A percentile compares a stretch with the other conserved stretches of the same genome.
Conservation (phyloP, 1,140 invertebrate species). For the Ceratina calcarata region DNA sequence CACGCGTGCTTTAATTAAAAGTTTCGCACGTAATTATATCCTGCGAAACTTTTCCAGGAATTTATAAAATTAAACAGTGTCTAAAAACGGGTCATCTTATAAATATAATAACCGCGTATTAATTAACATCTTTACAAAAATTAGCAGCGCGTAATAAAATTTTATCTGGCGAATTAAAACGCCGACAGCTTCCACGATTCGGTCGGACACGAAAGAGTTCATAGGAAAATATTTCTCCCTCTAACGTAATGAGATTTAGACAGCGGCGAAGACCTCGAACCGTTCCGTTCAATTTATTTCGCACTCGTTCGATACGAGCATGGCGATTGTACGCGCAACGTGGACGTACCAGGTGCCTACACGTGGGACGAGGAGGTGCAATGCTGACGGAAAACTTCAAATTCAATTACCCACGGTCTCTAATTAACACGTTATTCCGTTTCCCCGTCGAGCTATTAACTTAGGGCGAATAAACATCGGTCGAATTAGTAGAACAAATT, state of each 20-base stretch:
- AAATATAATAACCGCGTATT: background rate
- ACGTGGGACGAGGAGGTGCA: too few species aligned
- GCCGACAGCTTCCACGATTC: too few species aligned
- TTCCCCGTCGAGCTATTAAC: conserved; percentile 47
- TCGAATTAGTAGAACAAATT: conserved; percentile 65
- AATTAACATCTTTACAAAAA: background rate
- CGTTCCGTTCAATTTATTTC: background rate
- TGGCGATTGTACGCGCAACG: too few species aligned
- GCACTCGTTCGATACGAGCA: background rate
- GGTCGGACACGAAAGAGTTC: too few species aligned
- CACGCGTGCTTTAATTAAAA: conserved; percentile 15
- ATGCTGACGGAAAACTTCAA: conserved; percentile 57
- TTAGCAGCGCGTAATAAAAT: too few species aligned
- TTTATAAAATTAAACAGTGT: background rate
- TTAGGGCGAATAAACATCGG: conserved; percentile 62
- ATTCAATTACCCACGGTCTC: conserved; percentile 60
- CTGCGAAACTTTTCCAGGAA: background rate
- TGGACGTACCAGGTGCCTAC: too few species aligned
- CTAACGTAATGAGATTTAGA: conserved; percentile 5
- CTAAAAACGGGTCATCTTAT: background rate
- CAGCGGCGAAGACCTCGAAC: background rate
- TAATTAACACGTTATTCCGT: conserved; percentile 63
- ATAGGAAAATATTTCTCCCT: background rate
- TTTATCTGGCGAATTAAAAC: too few species aligned
- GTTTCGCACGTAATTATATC: conserved; percentile 4